Percentiles rank a stretch among this genome's conserved stretches.
These are phyloP conservation scores for Saturnia japonica DNA, from an alignment of 2,888 invertebrate genomes.

Conservation along the genomic window DNA sequence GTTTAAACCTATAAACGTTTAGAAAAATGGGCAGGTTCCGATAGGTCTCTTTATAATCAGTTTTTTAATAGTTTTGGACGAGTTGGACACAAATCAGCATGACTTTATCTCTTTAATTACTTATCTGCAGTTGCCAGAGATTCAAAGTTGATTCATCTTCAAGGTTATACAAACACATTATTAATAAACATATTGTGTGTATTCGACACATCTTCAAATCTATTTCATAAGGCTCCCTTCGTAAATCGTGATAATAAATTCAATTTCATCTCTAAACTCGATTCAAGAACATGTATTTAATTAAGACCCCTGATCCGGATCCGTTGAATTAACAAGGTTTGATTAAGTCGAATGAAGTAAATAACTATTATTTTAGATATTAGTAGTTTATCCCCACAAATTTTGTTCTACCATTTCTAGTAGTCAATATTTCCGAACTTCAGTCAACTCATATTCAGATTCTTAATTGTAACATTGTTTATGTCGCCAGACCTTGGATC, in stretches of 20 bases:
- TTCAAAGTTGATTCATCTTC: not conserved
- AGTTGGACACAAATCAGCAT: too few species aligned
- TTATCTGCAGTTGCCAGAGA: too few species aligned
- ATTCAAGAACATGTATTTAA: not conserved
- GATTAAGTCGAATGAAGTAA: not conserved
- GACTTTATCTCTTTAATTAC: too few species aligned
- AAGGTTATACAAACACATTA: not conserved
- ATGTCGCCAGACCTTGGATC: slow-evolving; percentile 56
- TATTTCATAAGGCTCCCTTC: not conserved
- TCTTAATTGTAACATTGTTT: not conserved
- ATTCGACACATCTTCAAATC: not conserved
- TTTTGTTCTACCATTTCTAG: too few species aligned
- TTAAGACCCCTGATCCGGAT: not conserved
- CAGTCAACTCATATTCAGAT: too few species aligned
- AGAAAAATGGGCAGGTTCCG: too few species aligned
- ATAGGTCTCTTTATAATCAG: too few species aligned
- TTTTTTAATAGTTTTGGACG: too few species aligned
- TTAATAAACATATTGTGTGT: not conserved
- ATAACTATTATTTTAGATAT: not conserved
- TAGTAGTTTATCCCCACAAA: not conserved
- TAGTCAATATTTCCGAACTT: too few species aligned
- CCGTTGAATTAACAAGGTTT: slow-evolving; percentile 2
- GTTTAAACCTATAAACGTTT: too few species aligned
- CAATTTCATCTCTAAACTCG: not conserved
- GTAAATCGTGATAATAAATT: not conserved